Percentiles rank a stretch among this genome's conserved stretches.
Evolutionary conservation across 2,113 vertebrate species (phyloP).

Genomic region (Petrocephalus zakoni): DNA sequence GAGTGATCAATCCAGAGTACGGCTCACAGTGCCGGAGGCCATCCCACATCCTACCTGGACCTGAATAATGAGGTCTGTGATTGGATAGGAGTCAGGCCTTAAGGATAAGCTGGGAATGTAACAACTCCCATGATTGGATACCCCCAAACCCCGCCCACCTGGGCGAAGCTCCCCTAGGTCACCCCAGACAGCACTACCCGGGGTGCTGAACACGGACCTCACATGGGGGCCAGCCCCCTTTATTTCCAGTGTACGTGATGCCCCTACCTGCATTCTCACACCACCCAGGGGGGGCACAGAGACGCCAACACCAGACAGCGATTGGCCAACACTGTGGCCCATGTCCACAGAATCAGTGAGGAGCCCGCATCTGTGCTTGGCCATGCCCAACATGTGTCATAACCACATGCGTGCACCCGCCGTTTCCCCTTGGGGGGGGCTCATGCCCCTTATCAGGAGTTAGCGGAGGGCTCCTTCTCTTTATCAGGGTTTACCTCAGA

Average conservation of each 20-base stretch:
- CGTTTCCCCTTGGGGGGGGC: background rate
- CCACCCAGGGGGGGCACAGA: background rate
- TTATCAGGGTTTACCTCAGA: conserved; percentile 1
- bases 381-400: background rate
- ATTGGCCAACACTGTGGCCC: background rate
- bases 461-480: background rate
- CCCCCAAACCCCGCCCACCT: background rate
- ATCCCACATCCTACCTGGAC: background rate
- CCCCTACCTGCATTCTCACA: background rate
- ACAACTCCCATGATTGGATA: background rate
- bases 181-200: background rate
- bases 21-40: background rate
- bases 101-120: background rate
- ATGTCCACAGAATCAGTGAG: background rate
- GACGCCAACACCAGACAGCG: background rate
- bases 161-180: background rate
- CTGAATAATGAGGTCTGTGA: background rate
- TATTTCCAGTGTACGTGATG: background rate
- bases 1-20: background rate
- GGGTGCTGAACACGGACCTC: background rate
- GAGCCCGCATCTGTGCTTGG: background rate
- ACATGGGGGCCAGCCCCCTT: background rate
- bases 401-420: background rate
- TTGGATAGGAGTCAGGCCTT: background rate
- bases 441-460: background rate